Percentiles rank a stretch among this genome's conserved stretches.
These are phyloP conservation scores for Calliopum simillimum DNA, from an alignment of 2,888 invertebrate species.

Conservation along the genomic window DNA sequence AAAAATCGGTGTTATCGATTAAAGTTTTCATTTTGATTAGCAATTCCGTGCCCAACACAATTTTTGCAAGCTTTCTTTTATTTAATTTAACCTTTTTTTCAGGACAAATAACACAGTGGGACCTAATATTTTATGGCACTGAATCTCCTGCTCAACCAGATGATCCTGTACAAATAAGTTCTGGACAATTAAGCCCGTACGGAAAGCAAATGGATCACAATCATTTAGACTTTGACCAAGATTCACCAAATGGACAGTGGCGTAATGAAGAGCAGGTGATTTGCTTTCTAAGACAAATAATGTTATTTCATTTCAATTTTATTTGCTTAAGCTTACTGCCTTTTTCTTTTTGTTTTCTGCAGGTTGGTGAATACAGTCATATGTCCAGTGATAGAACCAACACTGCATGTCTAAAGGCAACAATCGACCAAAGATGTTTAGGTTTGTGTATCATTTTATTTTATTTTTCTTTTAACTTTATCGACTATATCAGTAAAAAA, in stretches of 20 bases:
- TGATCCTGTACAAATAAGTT: conserved; percentile 59
- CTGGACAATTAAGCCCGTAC: conserved; percentile 56
- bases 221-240: conserved; percentile 69
- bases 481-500: too few relatives aligned
- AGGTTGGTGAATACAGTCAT: conserved; percentile 66
- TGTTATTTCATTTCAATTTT: too few relatives aligned
- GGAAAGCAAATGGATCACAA: conserved; percentile 73
- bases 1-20: too few relatives aligned
- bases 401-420: conserved; percentile 62
- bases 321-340: neutral
- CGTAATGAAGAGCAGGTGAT: conserved; percentile 74
- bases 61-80: neutral
- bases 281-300: neutral
- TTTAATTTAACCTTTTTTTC: conserved; percentile 42
- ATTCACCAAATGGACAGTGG: conserved; percentile 70
- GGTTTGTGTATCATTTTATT: conserved; percentile 64
- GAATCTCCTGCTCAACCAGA: conserved; percentile 73
- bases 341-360: conserved; percentile 36
- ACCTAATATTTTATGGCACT: conserved; percentile 85
- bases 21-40: too few relatives aligned
- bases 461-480: neutral
- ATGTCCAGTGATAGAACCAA: conserved; percentile 62
- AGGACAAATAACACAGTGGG: conserved; percentile 81
- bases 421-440: conserved; percentile 67
- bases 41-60: too few relatives aligned